A percentile compares a stretch with the other conserved stretches of the same genome.
These are phyloP conservation scores for Zosterops pallidus DNA, from an alignment of 2,113 vertebrate genomes.

Conservation along the genomic window DNA sequence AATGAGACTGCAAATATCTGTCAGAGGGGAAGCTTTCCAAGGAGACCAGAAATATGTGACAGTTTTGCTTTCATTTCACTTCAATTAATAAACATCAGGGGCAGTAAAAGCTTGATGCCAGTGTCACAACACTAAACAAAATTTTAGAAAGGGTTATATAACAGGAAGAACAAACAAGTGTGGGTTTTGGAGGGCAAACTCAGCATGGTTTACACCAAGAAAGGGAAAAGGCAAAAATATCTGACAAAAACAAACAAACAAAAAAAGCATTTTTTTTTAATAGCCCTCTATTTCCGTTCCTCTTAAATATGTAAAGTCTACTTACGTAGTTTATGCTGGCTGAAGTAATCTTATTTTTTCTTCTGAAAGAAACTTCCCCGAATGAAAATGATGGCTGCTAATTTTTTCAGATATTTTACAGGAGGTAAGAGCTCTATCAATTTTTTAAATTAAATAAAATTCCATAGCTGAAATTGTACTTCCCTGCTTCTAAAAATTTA, in stretches of 20 bases:
- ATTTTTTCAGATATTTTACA: background rate
- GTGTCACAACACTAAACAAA: background rate
- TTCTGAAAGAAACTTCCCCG: background rate
- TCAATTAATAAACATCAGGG: background rate
- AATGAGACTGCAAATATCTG: background rate
- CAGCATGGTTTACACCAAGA: background rate
- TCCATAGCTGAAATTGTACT: background rate
- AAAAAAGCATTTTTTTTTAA: background rate
- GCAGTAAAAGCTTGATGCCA: background rate
- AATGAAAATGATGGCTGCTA: background rate
- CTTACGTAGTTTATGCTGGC: background rate
- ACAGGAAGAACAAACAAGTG: background rate
- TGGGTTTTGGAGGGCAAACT: background rate
- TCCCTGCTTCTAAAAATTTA: background rate
- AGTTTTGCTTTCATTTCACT: background rate
- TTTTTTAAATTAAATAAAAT: background rate
- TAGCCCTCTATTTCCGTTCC: background rate
- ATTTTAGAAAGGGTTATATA: background rate
- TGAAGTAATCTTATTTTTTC: background rate
- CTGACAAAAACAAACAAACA: background rate
- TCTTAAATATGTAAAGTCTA: background rate
- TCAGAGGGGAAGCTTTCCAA: background rate
- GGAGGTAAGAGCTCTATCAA: background rate
- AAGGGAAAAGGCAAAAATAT: background rate
- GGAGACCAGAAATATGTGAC: background rate